Percentiles rank a stretch among this genome's conserved stretches.
phyloP scores from a whole-genome alignment of 2,797 vertebrate genomes.

The Morelia viridis region DNA sequence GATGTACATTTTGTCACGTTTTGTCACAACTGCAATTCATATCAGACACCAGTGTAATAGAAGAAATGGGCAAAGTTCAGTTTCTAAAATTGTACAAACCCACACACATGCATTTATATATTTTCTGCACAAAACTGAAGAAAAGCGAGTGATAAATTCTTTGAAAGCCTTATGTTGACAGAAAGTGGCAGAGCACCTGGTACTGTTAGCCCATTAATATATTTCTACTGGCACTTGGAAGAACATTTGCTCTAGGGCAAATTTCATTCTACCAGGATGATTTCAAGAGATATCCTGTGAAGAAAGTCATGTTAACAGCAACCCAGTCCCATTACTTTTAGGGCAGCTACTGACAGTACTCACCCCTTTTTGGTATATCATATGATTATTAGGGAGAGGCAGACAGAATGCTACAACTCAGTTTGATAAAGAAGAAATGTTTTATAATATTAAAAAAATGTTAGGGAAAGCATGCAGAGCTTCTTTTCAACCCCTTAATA shows the following conservation, averaged over 20 bases:
- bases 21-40: neutral
- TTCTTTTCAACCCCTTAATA: neutral
- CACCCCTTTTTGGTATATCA: neutral
- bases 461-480: neutral
- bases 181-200: neutral
- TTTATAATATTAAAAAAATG: neutral
- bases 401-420: neutral
- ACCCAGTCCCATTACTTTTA: neutral
- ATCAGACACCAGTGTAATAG: slow-evolving; percentile 10
- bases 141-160: neutral
- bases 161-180: neutral
- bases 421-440: neutral
- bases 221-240: slow-evolving; percentile 18
- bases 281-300: neutral
- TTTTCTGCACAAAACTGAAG: neutral
- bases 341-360: neutral
- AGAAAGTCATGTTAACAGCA: neutral
- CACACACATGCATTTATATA: slow-evolving; percentile 4
- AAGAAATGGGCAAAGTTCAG: neutral
- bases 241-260: slow-evolving; percentile 16
- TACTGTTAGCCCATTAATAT: neutral
- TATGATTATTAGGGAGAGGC: neutral
- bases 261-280: slow-evolving; percentile 21
- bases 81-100: neutral
- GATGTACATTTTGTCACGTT: neutral